Evolutionary conservation across 2,797 vertebrate genomes (phyloP), one percentile per base, ranked within the genome.

Genomic region (Fratercula arctica): DNA sequence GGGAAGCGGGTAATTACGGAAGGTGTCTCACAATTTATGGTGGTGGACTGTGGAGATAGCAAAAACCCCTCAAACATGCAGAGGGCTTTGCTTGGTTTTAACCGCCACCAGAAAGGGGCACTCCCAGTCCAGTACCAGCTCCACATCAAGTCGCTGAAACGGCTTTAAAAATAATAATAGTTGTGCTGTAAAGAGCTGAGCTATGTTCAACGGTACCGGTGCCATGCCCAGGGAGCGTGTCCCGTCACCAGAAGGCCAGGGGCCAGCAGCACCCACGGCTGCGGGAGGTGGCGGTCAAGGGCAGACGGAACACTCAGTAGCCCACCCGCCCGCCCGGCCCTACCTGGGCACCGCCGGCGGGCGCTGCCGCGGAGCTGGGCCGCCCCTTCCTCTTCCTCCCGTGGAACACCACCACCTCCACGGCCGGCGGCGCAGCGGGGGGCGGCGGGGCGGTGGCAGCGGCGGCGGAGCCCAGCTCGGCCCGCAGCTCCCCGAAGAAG

Each of bases 361-460:
- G 29, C 1, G 59, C 78, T 26, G 41, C 50, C 24, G 85, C 2
- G 63, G 50, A 37, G 14, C 33, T 6, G 13, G 6, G 41, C 72
- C 29, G 83, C 39, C 16, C 50, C 63, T 39, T 92, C 76, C 45
- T 78, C 78, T 59, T 94, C 81, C 90, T 85, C 28, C 66, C 90
- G 9, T 50, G 75, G 46, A 96, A 96, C 88, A 96, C 94, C 51
- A 96, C 95, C 2, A 94, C 59, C 78, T 96, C 92, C 95, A 94
- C 92, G 11, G 92, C 66, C 14, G 89, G 39, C 33, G 69, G 50
- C 9, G 46, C 10, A 14, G 63, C 41, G 10, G 57, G 2, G 43
- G 31, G 0, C 33, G 29, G 41, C 16, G 67, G 35, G 21, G 8
- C 16, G 13, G 48, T 6, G 19, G 54, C 54, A 19, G 39, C 48